A percentile compares a stretch with the other conserved stretches of the same genome.
Conservation (phyloP, 2,797 vertebrate species). For the Yasuhikotakia modesta region DNA sequence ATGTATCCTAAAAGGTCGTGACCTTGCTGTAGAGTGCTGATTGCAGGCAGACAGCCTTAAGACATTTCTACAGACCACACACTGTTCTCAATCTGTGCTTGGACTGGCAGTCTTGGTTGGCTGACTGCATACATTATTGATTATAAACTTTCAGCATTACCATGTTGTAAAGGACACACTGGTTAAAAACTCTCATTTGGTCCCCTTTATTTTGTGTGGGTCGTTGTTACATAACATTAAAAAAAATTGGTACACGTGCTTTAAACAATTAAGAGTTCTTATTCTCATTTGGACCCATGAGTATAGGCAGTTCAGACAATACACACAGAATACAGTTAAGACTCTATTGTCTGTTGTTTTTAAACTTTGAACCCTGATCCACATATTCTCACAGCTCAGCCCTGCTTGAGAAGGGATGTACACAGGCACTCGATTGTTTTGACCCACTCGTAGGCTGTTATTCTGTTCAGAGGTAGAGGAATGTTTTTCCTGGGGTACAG, state of each 20-base stretch:
- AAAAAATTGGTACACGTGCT: slow-evolving; percentile 1
- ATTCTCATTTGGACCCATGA: not conserved
- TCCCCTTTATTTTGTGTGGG: slow-evolving; percentile 28
- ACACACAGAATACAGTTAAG: not conserved
- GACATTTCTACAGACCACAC: slow-evolving; percentile 5
- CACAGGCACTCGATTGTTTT: slow-evolving; percentile 34
- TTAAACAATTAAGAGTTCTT: not conserved
- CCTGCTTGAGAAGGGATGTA: not conserved
- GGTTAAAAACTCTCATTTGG: not conserved
- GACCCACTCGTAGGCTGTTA: slow-evolving; percentile 30
- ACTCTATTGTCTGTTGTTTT: not conserved
- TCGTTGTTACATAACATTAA: slow-evolving; percentile 5
- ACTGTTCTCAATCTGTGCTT: slow-evolving; percentile 14
- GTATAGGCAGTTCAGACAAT: not conserved
- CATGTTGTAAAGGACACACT: not conserved
- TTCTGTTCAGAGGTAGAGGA: slow-evolving; percentile 25
- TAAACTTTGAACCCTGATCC: not conserved
- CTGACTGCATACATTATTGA: slow-evolving; percentile 10
- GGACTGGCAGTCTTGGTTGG: slow-evolving; percentile 29
- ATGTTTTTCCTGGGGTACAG: slow-evolving; percentile 42
- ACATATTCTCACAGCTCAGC: not conserved
- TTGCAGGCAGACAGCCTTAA: not conserved
- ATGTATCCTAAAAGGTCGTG: slow-evolving; percentile 6
- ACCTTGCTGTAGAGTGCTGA: slow-evolving; percentile 4
- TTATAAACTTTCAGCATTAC: slow-evolving; percentile 18